phyloP scores from a whole-genome alignment of 2,888 invertebrate genomes.

The Pollenia angustigena region DNA sequence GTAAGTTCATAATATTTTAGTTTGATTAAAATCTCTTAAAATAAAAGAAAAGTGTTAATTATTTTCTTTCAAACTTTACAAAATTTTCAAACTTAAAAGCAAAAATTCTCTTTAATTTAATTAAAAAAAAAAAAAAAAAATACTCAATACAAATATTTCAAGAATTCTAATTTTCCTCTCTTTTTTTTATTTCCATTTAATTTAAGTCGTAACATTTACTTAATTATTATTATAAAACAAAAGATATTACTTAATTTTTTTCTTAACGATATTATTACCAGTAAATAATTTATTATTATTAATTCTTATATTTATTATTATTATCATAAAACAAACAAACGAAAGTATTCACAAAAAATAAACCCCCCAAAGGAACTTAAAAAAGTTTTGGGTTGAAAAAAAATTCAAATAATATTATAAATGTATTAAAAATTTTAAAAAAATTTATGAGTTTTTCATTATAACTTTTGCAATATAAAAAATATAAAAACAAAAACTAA shows the following conservation, averaged over 20 bases:
- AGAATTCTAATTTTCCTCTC: slow-evolving; percentile 2
- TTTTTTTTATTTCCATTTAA: slow-evolving; percentile 29
- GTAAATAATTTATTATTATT: slow-evolving; percentile 69
- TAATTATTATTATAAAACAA: slow-evolving; percentile 43
- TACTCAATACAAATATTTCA: slow-evolving; percentile 40
- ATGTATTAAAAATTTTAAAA: slow-evolving; percentile 82
- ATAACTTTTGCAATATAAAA: slow-evolving; percentile 77
- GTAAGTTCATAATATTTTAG: slow-evolving; percentile 50
- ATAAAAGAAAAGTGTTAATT: slow-evolving; percentile 36
- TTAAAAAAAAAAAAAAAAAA: background rate
- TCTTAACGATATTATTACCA: slow-evolving; percentile 73
- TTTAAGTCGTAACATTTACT: slow-evolving; percentile 57
- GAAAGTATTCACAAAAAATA: slow-evolving; percentile 70
- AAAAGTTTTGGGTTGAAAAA: slow-evolving; percentile 62
- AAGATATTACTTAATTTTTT: slow-evolving; percentile 64
- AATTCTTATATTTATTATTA: slow-evolving; percentile 75
- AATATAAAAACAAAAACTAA: slow-evolving; percentile 31
- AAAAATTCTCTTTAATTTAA: slow-evolving; percentile 1
- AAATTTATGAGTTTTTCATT: slow-evolving; percentile 82
- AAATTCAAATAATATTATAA: slow-evolving; percentile 81
- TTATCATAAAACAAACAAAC: slow-evolving; percentile 75
- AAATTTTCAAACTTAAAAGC: slow-evolving; percentile 3
- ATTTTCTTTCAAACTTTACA: slow-evolving; percentile 16
- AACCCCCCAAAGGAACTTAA: slow-evolving; percentile 46
- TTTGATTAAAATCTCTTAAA: slow-evolving; percentile 41